Evolutionary conservation across 2,113 vertebrate species (phyloP).

Genomic region (Piaya cayana): DNA sequence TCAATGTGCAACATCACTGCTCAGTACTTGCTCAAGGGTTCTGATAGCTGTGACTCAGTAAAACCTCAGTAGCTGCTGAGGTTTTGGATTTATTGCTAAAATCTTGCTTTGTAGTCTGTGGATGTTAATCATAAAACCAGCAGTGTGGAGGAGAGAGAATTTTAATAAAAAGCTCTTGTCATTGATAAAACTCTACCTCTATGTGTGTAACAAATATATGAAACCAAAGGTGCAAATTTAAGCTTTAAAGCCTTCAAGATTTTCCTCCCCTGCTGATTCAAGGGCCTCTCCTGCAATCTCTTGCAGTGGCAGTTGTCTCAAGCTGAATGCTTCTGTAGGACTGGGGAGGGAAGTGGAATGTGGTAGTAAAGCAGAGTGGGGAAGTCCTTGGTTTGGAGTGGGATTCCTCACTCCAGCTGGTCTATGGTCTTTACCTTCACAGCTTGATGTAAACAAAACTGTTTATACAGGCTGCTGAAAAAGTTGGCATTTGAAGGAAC

Average conservation of each 20-base stretch:
- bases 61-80: neutral
- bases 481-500: slow-evolving; percentile 17
- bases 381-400: neutral
- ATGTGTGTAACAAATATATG: neutral
- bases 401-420: slow-evolving; percentile 14
- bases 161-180: neutral
- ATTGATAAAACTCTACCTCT: neutral
- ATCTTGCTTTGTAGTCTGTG: neutral
- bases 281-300: neutral
- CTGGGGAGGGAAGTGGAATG: neutral
- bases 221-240: neutral
- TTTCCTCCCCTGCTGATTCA: neutral
- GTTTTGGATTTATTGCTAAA: neutral
- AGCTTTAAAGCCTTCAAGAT: neutral
- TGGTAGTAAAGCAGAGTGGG: neutral
- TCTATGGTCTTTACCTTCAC: slow-evolving; percentile 19
- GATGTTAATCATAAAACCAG: neutral
- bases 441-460: slow-evolving; percentile 46
- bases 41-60: neutral
- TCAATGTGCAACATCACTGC: neutral
- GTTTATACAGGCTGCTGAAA: slow-evolving; percentile 28
- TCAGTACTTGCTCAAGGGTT: neutral
- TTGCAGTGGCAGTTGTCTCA: neutral
- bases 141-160: neutral
- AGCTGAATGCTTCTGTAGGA: neutral